Base-by-base conservation (phyloP, 2,797 vertebrate genomes). In the Sparidentex hasta region DNA sequence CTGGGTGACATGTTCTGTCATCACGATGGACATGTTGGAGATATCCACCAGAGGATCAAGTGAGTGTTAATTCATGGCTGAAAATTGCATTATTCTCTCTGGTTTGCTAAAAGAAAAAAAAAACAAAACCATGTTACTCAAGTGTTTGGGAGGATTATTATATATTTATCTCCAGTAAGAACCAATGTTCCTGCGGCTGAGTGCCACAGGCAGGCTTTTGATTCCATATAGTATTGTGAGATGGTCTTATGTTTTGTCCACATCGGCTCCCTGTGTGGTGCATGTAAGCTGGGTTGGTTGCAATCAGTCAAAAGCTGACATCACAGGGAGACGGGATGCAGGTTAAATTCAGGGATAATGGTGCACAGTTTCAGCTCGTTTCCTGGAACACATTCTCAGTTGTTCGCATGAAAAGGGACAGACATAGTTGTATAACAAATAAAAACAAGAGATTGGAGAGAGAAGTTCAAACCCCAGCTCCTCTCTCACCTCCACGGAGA, bases 31-130 rank as follows among this genome's bases (percentile, higher is more conserved):
- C 44, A 21, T 50, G n/a, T 41, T 38, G 33, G 33, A 50, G 50
- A 43, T 25, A 41, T 16, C 43, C 46, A 25, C 27, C 18, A 38
- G 13, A 69, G 25, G 13, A 18, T 46, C 17, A 71, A 52, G 44
- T 17, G 12, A 52, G 21, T 50, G 46, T 71, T 52, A 14, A 54
- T 44, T 18, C 38, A 16, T 11, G 38, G 48, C 38, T 29, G 25
- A n/a, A 54, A 54, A 71, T 52, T 14, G 51, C 23, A 13, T 29
- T 48, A 59, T 18, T 70, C 21, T 58, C 57, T 51, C 29, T n/a
- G 3, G 7, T 61, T 62, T 61, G 20, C 47, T 33, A 6, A 38
- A 38, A 51, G n/a, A 51, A 57, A 38, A 38, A 50, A 27, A 27
- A 27, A 27, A 27, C 1, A 33, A 38, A 51, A 50, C 33, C 21